Conservation (phyloP, 2,797 vertebrate genomes). For the Podarcis lilfordi region DNA sequence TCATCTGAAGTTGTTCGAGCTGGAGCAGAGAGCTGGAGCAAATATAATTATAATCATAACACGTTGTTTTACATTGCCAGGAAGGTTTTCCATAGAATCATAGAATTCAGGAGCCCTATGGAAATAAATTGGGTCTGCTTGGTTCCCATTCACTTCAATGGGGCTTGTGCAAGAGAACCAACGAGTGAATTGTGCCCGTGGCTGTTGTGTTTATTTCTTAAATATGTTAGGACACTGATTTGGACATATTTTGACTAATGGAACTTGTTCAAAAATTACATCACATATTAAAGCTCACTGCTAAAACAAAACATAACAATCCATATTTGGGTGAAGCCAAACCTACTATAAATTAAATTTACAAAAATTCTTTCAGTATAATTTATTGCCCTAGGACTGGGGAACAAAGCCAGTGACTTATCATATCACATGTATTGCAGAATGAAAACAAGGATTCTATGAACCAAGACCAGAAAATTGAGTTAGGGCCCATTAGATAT, state of each 20-base stretch:
- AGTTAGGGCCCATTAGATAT: neutral
- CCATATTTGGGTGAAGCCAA: constrained; percentile 47
- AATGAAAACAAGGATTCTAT: constrained; percentile 51
- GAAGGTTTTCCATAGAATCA: neutral
- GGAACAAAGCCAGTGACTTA: constrained; percentile 33
- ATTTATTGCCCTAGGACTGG: constrained; percentile 52
- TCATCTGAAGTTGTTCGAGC: neutral
- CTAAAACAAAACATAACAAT: constrained; percentile 37
- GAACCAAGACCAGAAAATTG: constrained; percentile 21
- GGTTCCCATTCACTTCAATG: neutral
- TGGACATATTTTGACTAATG: constrained; percentile 31
- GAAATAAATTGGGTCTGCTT: neutral
- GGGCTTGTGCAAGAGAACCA: neutral
- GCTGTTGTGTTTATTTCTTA: neutral
- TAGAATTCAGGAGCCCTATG: too few species aligned
- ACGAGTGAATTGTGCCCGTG: neutral
- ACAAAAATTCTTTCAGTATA: constrained; percentile 26
- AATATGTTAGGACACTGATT: neutral
- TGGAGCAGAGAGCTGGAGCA: neutral
- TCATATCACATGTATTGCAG: constrained; percentile 41
- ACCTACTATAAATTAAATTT: constrained; percentile 39
- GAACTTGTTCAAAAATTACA: constrained; percentile 32
- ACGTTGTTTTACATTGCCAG: neutral
- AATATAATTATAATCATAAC: neutral
- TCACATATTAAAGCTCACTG: constrained; percentile 32